Evolutionary conservation across 1,140 invertebrate species (phyloP), one percentile per base, ranked within the genome.

Genomic region (Drosophila oshimai): DNA sequence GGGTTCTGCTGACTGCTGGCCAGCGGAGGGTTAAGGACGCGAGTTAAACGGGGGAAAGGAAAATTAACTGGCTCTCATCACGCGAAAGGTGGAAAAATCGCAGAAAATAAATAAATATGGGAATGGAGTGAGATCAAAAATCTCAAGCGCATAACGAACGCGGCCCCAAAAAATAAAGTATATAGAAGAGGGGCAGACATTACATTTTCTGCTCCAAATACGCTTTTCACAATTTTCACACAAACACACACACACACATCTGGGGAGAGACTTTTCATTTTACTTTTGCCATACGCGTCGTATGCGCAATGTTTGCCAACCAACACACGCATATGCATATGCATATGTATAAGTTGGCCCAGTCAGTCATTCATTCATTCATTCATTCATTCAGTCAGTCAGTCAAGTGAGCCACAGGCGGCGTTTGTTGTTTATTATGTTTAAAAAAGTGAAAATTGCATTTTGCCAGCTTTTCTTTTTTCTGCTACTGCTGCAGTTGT

Each of bases 201-300:
- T 87, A 80, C 60, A 84, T 84, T 84, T 84, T 84, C 81, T 87
- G 80, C 80, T 87, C 80, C 75, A 84, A 75, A 87, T 87, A 84
- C 80, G 80, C 71, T 84, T 87, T 87, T 80, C 80, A 84, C 75
- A 86, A 86, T 75, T 84, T 84, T 49, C 44, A 79, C 53, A 81
- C 68, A 71, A 24, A 62, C 22, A 39, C 26, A 51, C 26, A 57
- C 7, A 31, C 20, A 12, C 26, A 49, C 33, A 24, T 26, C 37
- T 39, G 46, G 62, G 54, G 39, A 50, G 36, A 67, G 69, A 70
- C 60, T 74, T 74, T 80, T 84, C 61, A 75, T 75, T 86, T 86
- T 74, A 51, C 67, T 80, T 76, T 81, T 73, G 57, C 72, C 44
- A 64, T 61, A 83, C 61, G 55, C 71, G 80, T 72, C 79, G 74